phyloP scores from a whole-genome alignment of 2,888 invertebrate species.

The Mycalesis mineus region DNA sequence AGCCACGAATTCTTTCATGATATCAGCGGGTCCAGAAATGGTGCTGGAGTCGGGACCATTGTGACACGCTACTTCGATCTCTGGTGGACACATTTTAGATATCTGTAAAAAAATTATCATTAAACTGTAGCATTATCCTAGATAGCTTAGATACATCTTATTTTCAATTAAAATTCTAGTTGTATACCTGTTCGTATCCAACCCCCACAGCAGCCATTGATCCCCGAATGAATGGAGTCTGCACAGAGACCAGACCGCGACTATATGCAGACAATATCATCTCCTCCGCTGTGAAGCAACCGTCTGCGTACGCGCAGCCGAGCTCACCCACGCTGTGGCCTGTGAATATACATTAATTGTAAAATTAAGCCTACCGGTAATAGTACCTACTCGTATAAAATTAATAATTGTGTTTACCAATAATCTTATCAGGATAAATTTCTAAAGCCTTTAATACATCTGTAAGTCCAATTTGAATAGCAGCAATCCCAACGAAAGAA shows the following conservation, averaged over 20 bases:
- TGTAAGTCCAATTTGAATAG: constrained; percentile 79
- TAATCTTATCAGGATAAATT: constrained; percentile 84
- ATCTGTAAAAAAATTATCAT: no score
- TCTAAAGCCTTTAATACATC: constrained; percentile 70
- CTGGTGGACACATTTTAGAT: no score
- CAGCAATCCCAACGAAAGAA: constrained; percentile 88
- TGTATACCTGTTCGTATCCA: constrained; percentile 69
- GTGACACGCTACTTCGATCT: no score
- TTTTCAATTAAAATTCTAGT: background rate
- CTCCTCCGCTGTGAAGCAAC: no score
- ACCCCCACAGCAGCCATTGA: no score
- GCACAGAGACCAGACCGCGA: no score
- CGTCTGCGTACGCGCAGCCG: no score
- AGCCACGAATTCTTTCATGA: constrained; percentile 78
- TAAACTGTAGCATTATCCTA: no score
- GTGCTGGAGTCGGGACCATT: no score
- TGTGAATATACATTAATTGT: constrained; percentile 26
- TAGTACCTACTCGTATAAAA: constrained; percentile 41
- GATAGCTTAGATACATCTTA: background rate
- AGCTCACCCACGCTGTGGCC: no score
- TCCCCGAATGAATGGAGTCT: no score
- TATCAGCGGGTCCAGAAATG: constrained; percentile 84
- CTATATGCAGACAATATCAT: no score
- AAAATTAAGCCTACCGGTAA: background rate
- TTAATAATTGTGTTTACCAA: constrained; percentile 62